Percentiles rank a stretch among this genome's conserved stretches.
Conservation (phyloP, 2,113 vertebrate species). For the Mobula hypostoma region DNA sequence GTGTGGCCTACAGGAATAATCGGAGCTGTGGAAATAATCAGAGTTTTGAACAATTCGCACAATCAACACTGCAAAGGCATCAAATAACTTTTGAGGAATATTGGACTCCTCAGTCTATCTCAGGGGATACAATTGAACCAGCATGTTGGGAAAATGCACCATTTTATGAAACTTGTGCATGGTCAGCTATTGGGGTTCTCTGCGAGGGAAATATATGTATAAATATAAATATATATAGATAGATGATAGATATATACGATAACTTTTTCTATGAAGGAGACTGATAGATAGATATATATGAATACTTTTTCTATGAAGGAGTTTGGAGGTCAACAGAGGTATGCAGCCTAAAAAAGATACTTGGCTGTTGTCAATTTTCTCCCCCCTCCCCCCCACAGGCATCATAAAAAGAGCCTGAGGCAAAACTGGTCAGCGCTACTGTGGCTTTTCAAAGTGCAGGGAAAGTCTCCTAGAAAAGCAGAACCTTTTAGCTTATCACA, state of each 20-base stretch:
- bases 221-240: no score
- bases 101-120: background rate
- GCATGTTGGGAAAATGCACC: background rate
- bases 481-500: conserved; percentile 21
- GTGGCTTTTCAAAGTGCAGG: conserved; percentile 10
- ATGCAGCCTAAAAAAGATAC: background rate
- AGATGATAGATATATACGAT: background rate
- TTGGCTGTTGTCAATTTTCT: background rate
- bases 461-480: conserved; percentile 20
- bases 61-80: background rate
- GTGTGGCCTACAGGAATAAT: background rate
- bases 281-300: background rate
- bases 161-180: background rate
- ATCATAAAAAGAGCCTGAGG: conserved; percentile 17
- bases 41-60: background rate
- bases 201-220: background rate
- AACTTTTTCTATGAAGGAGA: background rate
- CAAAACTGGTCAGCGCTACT: conserved; percentile 13
- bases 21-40: background rate
- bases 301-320: conserved; percentile 1
- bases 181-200: background rate
- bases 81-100: background rate
- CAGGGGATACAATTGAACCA: background rate
- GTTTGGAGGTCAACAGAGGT: background rate
- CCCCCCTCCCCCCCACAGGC: background rate